These are phyloP conservation scores for Zelostemma sp. DNA, from an alignment of 1,140 invertebrate species.

Conservation along the genomic window DNA sequence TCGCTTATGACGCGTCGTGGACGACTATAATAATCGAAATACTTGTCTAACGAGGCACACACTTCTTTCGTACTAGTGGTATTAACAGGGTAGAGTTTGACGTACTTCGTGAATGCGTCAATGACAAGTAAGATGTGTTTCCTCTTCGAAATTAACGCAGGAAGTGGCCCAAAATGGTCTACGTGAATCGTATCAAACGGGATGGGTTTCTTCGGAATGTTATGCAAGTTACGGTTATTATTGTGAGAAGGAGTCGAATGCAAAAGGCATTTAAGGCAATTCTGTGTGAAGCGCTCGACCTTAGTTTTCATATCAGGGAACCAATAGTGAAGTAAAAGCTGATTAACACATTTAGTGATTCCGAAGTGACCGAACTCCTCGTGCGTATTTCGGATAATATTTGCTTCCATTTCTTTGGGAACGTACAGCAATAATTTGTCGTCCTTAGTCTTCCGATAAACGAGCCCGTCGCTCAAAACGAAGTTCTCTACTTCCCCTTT, in stretches of 20 bases:
- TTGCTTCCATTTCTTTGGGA: constrained; percentile 39
- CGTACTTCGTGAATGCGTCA: constrained; percentile 42
- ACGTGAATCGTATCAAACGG: constrained; percentile 43
- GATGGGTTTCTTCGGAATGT: no score
- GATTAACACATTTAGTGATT: constrained; percentile 23
- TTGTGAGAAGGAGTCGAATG: no score
- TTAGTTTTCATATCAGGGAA: constrained; percentile 35
- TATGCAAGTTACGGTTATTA: no score
- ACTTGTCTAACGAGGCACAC: constrained; percentile 4
- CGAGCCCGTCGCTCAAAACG: constrained; percentile 6
- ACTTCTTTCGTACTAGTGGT: constrained; percentile 20
- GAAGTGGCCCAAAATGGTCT: constrained; percentile 46
- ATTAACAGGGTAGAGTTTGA: constrained; percentile 31
- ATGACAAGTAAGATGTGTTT: constrained; percentile 41
- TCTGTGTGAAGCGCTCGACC: no score
- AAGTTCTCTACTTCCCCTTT: constrained; percentile 10
- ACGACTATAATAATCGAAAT: constrained; percentile 11
- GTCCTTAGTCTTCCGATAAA: constrained; percentile 58
- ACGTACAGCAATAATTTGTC: constrained; percentile 56
- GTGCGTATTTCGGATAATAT: constrained; percentile 38
- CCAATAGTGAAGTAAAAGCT: constrained; percentile 30
- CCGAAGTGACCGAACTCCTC: constrained; percentile 49
- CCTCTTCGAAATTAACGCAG: constrained; percentile 13
- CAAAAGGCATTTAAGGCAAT: no score
- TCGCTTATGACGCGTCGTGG: background rate